These are phyloP conservation scores for Miniopterus natalensis DNA, from an alignment of 2,113 vertebrate genomes.

Conservation along the genomic window DNA sequence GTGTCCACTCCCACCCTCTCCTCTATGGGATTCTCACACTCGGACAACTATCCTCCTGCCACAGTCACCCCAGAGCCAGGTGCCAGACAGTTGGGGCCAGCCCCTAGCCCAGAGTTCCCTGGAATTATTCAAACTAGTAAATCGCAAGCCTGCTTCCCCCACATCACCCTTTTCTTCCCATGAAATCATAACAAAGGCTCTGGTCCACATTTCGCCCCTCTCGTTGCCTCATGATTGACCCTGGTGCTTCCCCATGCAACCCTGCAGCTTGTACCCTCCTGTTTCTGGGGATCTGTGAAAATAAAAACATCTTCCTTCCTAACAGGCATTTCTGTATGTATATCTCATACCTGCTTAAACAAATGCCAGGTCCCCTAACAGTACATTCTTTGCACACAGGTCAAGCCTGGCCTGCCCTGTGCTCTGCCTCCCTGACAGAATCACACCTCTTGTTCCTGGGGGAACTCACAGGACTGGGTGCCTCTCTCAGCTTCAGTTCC, in stretches of 20 bases:
- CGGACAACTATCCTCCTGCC: accelerated
- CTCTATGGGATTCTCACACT: too few species aligned
- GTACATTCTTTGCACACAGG: background rate
- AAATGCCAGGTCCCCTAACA: too few species aligned
- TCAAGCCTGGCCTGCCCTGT: background rate
- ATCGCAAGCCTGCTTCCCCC: background rate
- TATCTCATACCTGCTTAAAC: background rate
- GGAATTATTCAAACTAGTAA: too few species aligned
- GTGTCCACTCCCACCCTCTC: background rate
- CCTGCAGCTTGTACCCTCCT: accelerated
- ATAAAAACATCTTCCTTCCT: accelerated
- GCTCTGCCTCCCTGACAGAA: background rate
- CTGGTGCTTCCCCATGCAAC: accelerated
- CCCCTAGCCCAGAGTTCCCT: background rate
- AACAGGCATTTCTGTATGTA: accelerated
- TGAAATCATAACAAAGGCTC: accelerated
- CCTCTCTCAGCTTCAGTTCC: conserved; percentile 95
- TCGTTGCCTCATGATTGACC: background rate
- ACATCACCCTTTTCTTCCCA: background rate
- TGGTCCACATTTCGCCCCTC: accelerated
- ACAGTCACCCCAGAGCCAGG: background rate
- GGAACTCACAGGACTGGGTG: conserved; percentile 92
- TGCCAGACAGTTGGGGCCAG: too few species aligned
- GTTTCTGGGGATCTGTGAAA: background rate
- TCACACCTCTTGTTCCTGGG: background rate